phyloP scores from a whole-genome alignment of 1,140 invertebrate species.

The Geopemphigus sp. region DNA sequence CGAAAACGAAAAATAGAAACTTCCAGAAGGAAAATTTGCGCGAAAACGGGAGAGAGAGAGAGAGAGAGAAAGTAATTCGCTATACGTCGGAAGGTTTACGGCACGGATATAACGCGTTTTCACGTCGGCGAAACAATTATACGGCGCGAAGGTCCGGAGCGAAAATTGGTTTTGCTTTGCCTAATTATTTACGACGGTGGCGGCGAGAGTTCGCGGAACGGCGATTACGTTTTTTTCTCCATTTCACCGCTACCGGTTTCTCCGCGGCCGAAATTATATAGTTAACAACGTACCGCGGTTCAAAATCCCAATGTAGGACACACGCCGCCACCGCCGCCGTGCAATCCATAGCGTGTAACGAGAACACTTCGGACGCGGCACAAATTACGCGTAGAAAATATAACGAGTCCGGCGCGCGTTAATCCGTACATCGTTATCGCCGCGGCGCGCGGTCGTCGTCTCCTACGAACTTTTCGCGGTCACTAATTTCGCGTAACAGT shows the following conservation, averaged over 20 bases:
- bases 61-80: slow-evolving; percentile 32
- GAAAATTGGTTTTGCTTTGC: slow-evolving; percentile 47
- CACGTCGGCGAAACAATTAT: slow-evolving; percentile 15
- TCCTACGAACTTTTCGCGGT: too few species aligned
- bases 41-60: slow-evolving; percentile 9
- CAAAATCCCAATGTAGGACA: background rate
- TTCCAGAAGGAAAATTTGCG: background rate
- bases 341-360: background rate
- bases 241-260: background rate
- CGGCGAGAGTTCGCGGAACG: background rate
- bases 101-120: slow-evolving; percentile 41
- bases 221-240: slow-evolving; percentile 17
- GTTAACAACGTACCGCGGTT: too few species aligned
- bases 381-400: too few species aligned
- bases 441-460: too few species aligned
- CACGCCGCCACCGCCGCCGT: too few species aligned
- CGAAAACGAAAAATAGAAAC: too few species aligned
- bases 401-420: too few species aligned
- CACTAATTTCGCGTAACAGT: too few species aligned
- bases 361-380: too few species aligned
- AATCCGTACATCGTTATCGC: too few species aligned
- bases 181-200: slow-evolving; percentile 32
- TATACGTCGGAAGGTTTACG: slow-evolving; percentile 25
- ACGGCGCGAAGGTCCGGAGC: slow-evolving; percentile 21
- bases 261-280: background rate